Evolutionary conservation across 2,888 invertebrate genomes (phyloP).

Genomic region (Eurois occulta): DNA sequence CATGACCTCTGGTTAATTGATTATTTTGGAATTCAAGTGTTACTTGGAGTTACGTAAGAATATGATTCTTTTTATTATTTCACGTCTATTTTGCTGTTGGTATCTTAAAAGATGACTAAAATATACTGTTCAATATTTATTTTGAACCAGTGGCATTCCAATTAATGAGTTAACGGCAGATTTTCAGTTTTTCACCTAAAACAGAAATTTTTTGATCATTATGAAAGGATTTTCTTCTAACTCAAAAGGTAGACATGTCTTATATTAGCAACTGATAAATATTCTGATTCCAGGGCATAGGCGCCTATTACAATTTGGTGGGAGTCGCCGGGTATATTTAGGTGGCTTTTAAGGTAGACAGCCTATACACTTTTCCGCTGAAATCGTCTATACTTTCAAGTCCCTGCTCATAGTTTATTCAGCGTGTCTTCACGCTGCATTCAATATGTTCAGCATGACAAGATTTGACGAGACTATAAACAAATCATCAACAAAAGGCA

Average conservation of each 20-base stretch:
- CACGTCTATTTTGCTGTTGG: neutral
- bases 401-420: neutral
- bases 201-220: too few relatives aligned
- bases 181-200: neutral
- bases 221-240: neutral
- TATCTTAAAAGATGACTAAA: neutral
- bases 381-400: neutral
- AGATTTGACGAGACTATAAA: conserved; percentile 29
- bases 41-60: conserved; percentile 31
- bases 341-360: neutral
- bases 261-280: neutral
- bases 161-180: neutral
- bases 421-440: conserved; percentile 8
- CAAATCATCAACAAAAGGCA: conserved; percentile 40
- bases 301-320: neutral
- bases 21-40: conserved; percentile 40
- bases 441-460: conserved; percentile 7
- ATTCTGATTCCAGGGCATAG: neutral
- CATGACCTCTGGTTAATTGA: conserved; percentile 43
- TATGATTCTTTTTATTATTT: neutral
- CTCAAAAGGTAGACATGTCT: neutral
- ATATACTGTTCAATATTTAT: neutral
- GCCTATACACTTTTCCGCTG: neutral
- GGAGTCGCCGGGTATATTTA: neutral
- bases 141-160: neutral